phyloP scores from a whole-genome alignment of 2,888 invertebrate species.

The Dynastes grantii region DNA sequence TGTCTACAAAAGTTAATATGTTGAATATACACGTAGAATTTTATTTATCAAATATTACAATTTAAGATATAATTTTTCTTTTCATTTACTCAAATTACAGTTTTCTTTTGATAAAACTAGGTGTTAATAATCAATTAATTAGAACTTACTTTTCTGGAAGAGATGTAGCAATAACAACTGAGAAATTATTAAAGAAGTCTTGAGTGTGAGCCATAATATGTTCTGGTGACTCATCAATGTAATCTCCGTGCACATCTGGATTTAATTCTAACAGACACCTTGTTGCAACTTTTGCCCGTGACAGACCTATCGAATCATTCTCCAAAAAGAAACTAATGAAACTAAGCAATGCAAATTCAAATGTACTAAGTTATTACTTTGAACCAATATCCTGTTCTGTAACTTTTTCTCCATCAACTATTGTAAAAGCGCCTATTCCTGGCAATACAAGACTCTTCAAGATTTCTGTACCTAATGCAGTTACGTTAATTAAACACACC shows the following conservation, averaged over 20 bases:
- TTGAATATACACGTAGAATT: no score
- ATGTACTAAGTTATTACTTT: slow-evolving; percentile 76
- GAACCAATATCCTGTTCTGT: slow-evolving; percentile 94
- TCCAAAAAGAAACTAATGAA: slow-evolving; percentile 90
- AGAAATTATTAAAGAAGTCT: slow-evolving; percentile 90
- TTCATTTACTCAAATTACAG: background rate
- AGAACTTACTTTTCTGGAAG: slow-evolving; percentile 79
- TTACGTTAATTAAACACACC: slow-evolving; percentile 95
- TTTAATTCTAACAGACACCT: slow-evolving; percentile 91
- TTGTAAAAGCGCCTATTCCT: slow-evolving; percentile 93
- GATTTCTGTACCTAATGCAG: slow-evolving; percentile 94
- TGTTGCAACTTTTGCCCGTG: slow-evolving; percentile 88
- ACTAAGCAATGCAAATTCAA: slow-evolving; percentile 33
- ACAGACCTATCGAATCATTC: slow-evolving; percentile 84
- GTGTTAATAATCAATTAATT: background rate
- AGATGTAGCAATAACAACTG: slow-evolving; percentile 88
- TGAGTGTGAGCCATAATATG: slow-evolving; percentile 89
- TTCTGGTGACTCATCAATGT: slow-evolving; percentile 91
- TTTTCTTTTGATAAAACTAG: no score
- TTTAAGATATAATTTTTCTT: no score
- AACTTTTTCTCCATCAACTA: slow-evolving; percentile 91
- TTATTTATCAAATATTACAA: no score
- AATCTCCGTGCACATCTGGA: slow-evolving; percentile 93
- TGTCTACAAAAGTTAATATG: background rate
- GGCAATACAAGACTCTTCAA: slow-evolving; percentile 96